Conservation (phyloP, 30 jellyfish, hydroid and myxozoan genomes). For the Rhopilema esculentum region DNA sequence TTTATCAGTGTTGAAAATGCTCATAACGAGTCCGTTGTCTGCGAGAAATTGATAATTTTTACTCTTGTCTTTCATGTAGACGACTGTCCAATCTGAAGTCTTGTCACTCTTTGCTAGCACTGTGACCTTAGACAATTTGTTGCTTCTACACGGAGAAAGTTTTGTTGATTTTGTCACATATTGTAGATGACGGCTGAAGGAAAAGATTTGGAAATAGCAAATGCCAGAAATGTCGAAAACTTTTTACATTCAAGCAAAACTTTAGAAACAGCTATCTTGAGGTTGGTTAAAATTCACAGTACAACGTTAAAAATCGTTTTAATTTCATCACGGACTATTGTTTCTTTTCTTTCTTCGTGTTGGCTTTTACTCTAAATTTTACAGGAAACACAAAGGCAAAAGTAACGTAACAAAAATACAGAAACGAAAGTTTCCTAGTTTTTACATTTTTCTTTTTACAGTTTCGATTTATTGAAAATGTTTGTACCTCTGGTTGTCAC, state of each 20-base stretch:
- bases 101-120: slow-evolving; percentile 25
- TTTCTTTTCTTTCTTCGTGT: too few species aligned
- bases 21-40: slow-evolving; percentile 35
- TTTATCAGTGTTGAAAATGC: slow-evolving; percentile 16
- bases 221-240: not conserved
- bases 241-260: too few species aligned
- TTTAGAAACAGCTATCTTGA: too few species aligned
- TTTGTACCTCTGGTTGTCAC: not conserved
- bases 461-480: not conserved
- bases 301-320: too few species aligned
- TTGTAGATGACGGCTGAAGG: not conserved
- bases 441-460: not conserved
- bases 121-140: slow-evolving; percentile 13
- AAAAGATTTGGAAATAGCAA: not conserved
- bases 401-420: not conserved
- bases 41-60: slow-evolving; percentile 28
- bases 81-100: slow-evolving; percentile 42
- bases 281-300: too few species aligned
- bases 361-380: too few species aligned
- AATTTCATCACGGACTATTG: too few species aligned
- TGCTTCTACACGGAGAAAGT: slow-evolving; percentile 40
- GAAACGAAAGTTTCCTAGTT: not conserved
- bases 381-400: too few species aligned
- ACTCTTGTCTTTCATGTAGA: slow-evolving; percentile 36
- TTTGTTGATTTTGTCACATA: not conserved